A percentile compares a stretch with the other conserved stretches of the same genome.
These are phyloP conservation scores for Tenodera sinensis DNA, from an alignment of 2,888 invertebrate species.

Conservation along the genomic window DNA sequence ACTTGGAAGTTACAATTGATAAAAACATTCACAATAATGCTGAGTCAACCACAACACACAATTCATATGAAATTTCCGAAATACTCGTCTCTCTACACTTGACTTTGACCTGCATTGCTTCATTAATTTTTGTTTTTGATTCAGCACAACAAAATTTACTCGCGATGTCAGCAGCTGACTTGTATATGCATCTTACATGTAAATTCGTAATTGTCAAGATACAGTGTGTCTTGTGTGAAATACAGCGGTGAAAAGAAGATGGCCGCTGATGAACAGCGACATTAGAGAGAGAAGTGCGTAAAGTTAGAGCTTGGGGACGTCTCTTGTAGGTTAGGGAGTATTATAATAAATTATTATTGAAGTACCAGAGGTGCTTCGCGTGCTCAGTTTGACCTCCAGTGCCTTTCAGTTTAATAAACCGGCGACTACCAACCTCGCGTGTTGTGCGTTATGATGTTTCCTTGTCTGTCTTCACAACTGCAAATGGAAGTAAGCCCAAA, in stretches of 20 bases:
- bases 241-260: neutral
- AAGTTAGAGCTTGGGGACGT: neutral
- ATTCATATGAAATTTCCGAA: no score
- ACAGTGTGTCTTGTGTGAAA: neutral
- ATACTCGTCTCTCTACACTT: no score
- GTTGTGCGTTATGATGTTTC: neutral
- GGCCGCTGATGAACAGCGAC: neutral
- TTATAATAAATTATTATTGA: neutral
- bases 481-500: neutral
- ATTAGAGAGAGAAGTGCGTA: neutral
- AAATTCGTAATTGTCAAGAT: no score
- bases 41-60: no score
- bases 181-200: no score
- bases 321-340: neutral
- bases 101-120: no score
- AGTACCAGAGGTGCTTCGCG: neutral
- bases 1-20: no score
- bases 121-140: no score
- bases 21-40: no score
- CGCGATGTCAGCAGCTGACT: no score
- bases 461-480: neutral
- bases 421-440: neutral
- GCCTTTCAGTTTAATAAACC: neutral
- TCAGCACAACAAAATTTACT: no score
- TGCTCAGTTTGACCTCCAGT: neutral